A percentile compares a stretch with the other conserved stretches of the same genome.
phyloP scores from a whole-genome alignment of 2,797 vertebrate species.

The Australoheros facetus region DNA sequence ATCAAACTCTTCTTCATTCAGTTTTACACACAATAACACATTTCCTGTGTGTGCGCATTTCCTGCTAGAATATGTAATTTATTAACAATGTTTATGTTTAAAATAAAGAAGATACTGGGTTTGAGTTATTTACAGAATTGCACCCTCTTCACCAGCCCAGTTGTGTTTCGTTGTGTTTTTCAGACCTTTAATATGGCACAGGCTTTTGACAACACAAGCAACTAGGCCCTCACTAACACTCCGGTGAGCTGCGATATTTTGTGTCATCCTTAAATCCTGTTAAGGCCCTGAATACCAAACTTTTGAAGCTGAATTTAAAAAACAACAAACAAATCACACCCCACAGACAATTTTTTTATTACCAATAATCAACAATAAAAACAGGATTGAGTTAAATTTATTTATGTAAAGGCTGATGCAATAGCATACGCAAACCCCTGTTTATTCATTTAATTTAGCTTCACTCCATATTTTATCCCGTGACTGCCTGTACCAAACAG shows the following conservation, averaged over 20 bases:
- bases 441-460: no score
- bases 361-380: background rate
- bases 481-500: no score
- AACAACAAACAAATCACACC: background rate
- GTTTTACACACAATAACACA: background rate
- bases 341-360: background rate
- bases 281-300: background rate
- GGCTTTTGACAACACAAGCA: slow-evolving; percentile 28
- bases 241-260: slow-evolving; percentile 33
- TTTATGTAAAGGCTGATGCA: background rate
- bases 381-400: background rate
- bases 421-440: background rate
- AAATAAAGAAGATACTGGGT: slow-evolving; percentile 24
- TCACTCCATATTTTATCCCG: no score
- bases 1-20: background rate
- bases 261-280: slow-evolving; percentile 34
- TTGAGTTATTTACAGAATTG: slow-evolving; percentile 68
- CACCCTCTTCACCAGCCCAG: slow-evolving; percentile 33
- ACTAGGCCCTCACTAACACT: slow-evolving; percentile 39
- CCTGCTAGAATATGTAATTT: background rate
- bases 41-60: background rate
- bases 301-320: background rate
- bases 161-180: slow-evolving; percentile 7
- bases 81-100: background rate
- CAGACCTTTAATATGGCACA: slow-evolving; percentile 35